Percentiles rank a stretch among this genome's conserved stretches.
Conservation (phyloP, 2,888 invertebrate genomes). For the Tetheella fluctuosa region DNA sequence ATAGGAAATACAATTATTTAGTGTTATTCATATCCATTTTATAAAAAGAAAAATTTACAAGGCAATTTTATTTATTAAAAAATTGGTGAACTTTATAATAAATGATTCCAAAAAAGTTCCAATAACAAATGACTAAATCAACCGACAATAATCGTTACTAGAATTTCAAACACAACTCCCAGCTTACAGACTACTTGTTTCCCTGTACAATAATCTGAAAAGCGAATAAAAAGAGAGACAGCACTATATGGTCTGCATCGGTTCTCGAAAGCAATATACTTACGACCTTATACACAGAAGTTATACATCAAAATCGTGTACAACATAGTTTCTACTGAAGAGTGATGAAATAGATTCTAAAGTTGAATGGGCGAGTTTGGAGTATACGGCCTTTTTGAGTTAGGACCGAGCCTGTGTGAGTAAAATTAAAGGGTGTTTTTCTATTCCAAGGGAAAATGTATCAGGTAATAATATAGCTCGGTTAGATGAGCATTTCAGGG, state of each 20-base stretch:
- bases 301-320: conserved; percentile 13
- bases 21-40: too few relatives aligned
- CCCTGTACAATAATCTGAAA: conserved; percentile 47
- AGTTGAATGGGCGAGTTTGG: conserved; percentile 10
- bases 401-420: conserved; percentile 42
- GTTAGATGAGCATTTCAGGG: conserved; percentile 63
- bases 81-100: not conserved
- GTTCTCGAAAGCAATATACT: conserved; percentile 57
- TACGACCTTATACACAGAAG: not conserved
- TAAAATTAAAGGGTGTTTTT: conserved; percentile 72
- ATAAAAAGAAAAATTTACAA: too few relatives aligned
- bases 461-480: conserved; percentile 68
- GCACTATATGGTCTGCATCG: conserved; percentile 53
- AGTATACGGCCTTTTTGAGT: not conserved
- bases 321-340: conserved; percentile 13
- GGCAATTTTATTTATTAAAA: too few relatives aligned
- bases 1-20: too few relatives aligned
- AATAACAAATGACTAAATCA: not conserved
- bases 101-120: not conserved
- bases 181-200: conserved; percentile 37
- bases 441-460: conserved; percentile 65
- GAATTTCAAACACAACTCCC: conserved; percentile 15
- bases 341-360: not conserved
- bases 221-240: conserved; percentile 52
- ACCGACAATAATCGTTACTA: not conserved